Evolutionary conservation across 2,113 vertebrate species (phyloP).

Genomic region (Salminus brasiliensis): DNA sequence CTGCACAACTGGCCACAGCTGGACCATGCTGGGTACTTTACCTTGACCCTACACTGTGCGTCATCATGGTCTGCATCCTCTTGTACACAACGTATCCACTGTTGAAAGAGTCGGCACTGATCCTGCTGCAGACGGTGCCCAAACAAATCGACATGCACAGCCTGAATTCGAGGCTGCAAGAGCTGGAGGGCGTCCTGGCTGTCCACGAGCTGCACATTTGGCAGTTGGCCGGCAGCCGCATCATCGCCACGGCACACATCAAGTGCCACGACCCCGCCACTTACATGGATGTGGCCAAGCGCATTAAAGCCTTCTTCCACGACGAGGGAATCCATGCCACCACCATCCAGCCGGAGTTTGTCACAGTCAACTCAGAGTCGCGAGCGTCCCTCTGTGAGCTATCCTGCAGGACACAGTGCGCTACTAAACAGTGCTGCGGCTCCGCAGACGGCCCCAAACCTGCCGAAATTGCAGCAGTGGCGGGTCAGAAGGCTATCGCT

Average conservation of each 20-base stretch:
- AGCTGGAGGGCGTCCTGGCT: slow-evolving; percentile 89
- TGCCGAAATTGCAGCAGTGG: slow-evolving; percentile 62
- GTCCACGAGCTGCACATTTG: slow-evolving; percentile 97
- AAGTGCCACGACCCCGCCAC: slow-evolving; percentile 95
- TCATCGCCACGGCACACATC: slow-evolving; percentile 98
- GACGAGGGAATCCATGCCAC: slow-evolving; percentile 97
- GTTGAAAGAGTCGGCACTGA: slow-evolving; percentile 97
- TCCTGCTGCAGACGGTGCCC: slow-evolving; percentile 96
- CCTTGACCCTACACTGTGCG: slow-evolving; percentile 91
- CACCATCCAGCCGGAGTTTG: slow-evolving; percentile 97
- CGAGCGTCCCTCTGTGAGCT: slow-evolving; percentile 88
- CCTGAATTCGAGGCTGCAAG: slow-evolving; percentile 85
- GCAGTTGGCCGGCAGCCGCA: slow-evolving; percentile 96
- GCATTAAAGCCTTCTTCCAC: slow-evolving; percentile 96
- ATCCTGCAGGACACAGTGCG: slow-evolving; percentile 95
- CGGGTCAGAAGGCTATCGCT: background rate
- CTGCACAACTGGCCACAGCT: slow-evolving; percentile 35
- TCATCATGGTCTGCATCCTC: slow-evolving; percentile 95
- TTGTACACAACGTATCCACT: slow-evolving; percentile 96
- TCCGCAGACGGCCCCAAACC: slow-evolving; percentile 67
- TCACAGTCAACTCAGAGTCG: slow-evolving; percentile 86
- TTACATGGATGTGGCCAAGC: slow-evolving; percentile 98
- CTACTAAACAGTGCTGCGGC: slow-evolving; percentile 93
- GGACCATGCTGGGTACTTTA: slow-evolving; percentile 98
- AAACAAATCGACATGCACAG: slow-evolving; percentile 94